Evolutionary conservation across 2,797 vertebrate genomes (phyloP).

Genomic region (Dipus sagitta): DNA sequence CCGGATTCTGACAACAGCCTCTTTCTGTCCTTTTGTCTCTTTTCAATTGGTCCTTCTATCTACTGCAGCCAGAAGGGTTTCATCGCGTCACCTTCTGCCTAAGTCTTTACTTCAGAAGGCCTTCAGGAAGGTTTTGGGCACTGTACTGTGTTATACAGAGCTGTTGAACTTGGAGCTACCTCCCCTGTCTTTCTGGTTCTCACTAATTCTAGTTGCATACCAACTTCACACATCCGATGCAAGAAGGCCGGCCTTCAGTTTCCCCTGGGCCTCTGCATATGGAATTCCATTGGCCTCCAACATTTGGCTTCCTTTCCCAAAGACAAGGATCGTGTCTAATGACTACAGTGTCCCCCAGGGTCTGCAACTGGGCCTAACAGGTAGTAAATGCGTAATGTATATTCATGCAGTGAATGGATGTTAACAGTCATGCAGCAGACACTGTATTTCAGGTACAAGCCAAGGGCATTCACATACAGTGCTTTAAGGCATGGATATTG

Average conservation of each 20-base stretch:
- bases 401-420: no score
- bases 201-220: no score
- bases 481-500: neutral
- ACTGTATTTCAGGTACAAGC: no score
- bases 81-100: neutral
- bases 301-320: neutral
- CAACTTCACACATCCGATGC: neutral
- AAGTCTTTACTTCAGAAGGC: neutral
- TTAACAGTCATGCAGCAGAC: neutral
- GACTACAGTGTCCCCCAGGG: neutral
- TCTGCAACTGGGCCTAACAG: neutral
- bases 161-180: neutral
- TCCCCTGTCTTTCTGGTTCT: fast-evolving
- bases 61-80: neutral
- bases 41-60: neutral
- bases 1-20: neutral
- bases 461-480: fast-evolving
- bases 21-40: neutral
- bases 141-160: neutral
- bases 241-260: neutral
- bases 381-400: no score
- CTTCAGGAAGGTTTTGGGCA: neutral
- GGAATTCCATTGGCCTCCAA: neutral
- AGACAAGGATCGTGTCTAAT: neutral
- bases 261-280: neutral